phyloP scores from a whole-genome alignment of 2,797 vertebrate genomes.

The Ctenopoma multispine region DNA sequence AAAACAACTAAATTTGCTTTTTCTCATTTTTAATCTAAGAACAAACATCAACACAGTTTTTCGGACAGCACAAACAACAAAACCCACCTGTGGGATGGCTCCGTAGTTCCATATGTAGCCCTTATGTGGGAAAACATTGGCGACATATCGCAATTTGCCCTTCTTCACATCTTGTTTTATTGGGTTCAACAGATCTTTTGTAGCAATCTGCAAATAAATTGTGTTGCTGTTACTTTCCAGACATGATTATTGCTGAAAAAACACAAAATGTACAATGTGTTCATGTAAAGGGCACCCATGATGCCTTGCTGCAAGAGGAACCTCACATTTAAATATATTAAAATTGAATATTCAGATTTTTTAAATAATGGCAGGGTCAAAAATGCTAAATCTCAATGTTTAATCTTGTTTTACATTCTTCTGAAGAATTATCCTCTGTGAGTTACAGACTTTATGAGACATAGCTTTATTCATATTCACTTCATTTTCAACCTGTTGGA shows the following conservation, averaged over 20 bases:
- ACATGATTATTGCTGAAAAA: not conserved
- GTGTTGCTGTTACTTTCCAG: not conserved
- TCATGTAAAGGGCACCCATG: no score
- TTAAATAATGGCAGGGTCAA: not conserved
- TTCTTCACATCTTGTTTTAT: conserved; percentile 99
- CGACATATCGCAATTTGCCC: conserved; percentile 93
- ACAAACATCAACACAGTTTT: not conserved
- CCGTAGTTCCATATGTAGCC: conserved; percentile 99
- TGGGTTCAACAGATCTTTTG: conserved; percentile 95
- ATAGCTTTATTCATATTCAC: not conserved
- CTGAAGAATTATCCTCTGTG: not conserved
- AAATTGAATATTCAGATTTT: not conserved
- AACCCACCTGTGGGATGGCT: conserved; percentile 94
- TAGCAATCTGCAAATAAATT: conserved; percentile 89
- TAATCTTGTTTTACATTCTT: no score
- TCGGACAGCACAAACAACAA: not conserved
- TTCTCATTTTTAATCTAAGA: not conserved
- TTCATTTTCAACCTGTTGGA: not conserved
- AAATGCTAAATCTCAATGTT: no score
- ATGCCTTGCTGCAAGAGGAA: not conserved
- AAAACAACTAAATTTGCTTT: not conserved
- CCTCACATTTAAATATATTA: not conserved
- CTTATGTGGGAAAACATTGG: conserved; percentile 97
- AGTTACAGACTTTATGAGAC: not conserved
- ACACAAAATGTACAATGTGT: not conserved